Evolutionary conservation across 2,797 vertebrate genomes (phyloP), one percentile per base, ranked within the genome.

Genomic region (Carcharodon carcharias): DNA sequence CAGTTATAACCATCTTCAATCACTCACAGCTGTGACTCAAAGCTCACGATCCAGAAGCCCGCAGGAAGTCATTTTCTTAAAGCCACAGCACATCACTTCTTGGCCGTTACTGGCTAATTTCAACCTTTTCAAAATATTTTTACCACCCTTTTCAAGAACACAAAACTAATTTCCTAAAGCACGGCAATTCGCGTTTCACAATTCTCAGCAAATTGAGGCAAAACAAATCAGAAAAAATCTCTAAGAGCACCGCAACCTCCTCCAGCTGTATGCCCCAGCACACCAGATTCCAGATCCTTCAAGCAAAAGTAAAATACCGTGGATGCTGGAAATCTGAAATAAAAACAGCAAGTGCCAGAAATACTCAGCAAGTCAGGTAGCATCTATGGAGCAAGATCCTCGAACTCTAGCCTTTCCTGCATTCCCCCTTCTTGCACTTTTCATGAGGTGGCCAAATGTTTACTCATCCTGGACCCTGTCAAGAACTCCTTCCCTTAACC

Each of bases 51-150:
- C 40, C n/a, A 73, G 50, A 56, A 31, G 16, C 69, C 50, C 16
- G 45, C 69, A 95, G 94, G 94, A 95, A 95, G 69, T 95, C 69
- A 58, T 14, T 95, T 77, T 58, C 94, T 95, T 77, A 77, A 95
- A 95, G 94, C 16, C 12, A 95, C 50, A 95, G 26, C 28, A 54
- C 14, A 56, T 6, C 69, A 56, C 18, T 73, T 95, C 50, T 54
- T 69, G 93, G 58, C n/a, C 35, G 21, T 58, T 31, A 54, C 9
- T 28, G 65, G 26, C n/a, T 71, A 45, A 71, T 73, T 95, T 50
- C 65, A 14, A 69, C 69, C 26, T 14, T 61, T 8, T 91, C 88
- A 50, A 50, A 69, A 45, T 28, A 9, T 69, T 69, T 95, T 50
- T 93, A 69, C 2, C 45, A 16, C 31, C 31, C 7, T 54, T 35